Evolutionary conservation across 1,140 invertebrate species (phyloP), one percentile per base, ranked within the genome.

Genomic region (Campoletis sonorensis): DNA sequence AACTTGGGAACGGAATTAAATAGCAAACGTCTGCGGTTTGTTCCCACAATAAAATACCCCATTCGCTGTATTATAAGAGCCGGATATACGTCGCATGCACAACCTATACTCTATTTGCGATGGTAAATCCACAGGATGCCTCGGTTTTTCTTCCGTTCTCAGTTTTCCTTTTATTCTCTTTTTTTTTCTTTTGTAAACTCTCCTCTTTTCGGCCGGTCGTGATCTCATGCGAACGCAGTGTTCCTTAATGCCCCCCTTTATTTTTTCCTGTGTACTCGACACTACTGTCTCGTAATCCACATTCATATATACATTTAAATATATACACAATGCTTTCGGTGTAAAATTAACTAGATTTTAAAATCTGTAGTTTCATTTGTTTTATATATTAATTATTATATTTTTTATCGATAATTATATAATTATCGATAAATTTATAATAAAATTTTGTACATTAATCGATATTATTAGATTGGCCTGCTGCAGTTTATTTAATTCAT

Each of bases 71-170:
- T 15, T 8, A 54, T 54, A 54, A 54, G 51, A 54, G 51, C 51
- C 51, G 51, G 16, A n/a, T n/a, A n/a, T 18, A 54, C 18, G 51
- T n/a, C 1, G 51, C n/a, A 51, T 51, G 49, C n/a, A n/a, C n/a
- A n/a, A 54, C 16, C 18, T 11, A 8, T 54, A 54, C n/a, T n/a
- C 49, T 18, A 51, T 51, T 13, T 51, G 13, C 49, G 49, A 16
- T 51, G 49, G 49, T 51, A 51, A 51, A 21, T n/a, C 51, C 51
- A 54, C 51, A 54, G 51, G 51, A 54, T 54, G 51, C 51, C 18
- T 54, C 49, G 49, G 30, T 51, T 51, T 51, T 51, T 5, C n/a
- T 54, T n/a, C n/a, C n/a, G n/a, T 54, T 18, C n/a, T 54, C 30
- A 4, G 2, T 33, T 33, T 33, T 33, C 7, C 2, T 54, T 54